Evolutionary conservation across 2,888 invertebrate genomes (phyloP).

Genomic region (Drosophila maculinotata): DNA sequence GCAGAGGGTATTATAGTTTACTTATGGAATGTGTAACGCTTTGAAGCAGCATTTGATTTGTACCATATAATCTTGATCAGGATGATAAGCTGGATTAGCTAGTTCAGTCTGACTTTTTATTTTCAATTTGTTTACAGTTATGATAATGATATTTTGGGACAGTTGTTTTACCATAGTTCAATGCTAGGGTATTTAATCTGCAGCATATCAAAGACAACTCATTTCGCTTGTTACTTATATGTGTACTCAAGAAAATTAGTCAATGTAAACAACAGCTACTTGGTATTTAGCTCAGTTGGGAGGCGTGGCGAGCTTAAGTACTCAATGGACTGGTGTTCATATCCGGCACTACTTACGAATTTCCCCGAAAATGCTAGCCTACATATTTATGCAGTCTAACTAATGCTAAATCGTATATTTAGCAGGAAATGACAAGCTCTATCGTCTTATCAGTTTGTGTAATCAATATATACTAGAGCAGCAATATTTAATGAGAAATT

Average conservation of each 20-base stretch:
- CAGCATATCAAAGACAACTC: neutral
- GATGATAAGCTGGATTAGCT: too few species aligned
- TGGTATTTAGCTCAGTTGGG: constrained; percentile 3
- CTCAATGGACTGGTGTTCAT: constrained; percentile 30
- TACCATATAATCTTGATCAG: neutral
- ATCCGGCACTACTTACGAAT: constrained; percentile 21
- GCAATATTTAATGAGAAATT: constrained; percentile 17
- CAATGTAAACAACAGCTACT: constrained; percentile 19
- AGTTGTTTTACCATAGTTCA: too few species aligned
- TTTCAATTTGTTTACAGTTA: too few species aligned
- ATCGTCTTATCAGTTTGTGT: constrained; percentile 34
- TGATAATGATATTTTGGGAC: too few species aligned
- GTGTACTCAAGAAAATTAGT: constrained; percentile 25
- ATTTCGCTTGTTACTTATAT: constrained; percentile 8
- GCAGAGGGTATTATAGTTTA: neutral
- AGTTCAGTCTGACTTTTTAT: too few species aligned
- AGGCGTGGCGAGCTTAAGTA: constrained; percentile 23
- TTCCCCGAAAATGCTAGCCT: neutral
- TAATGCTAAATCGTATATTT: constrained; percentile 14
- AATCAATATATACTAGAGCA: constrained; percentile 25
- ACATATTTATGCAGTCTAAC: neutral
- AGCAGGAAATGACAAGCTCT: constrained; percentile 28
- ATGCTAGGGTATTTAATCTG: constrained; percentile 6
- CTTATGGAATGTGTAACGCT: neutral
- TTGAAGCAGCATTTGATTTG: too few species aligned